Evolutionary conservation across 2,888 invertebrate genomes (phyloP).

Genomic region (Philaethria dido): DNA sequence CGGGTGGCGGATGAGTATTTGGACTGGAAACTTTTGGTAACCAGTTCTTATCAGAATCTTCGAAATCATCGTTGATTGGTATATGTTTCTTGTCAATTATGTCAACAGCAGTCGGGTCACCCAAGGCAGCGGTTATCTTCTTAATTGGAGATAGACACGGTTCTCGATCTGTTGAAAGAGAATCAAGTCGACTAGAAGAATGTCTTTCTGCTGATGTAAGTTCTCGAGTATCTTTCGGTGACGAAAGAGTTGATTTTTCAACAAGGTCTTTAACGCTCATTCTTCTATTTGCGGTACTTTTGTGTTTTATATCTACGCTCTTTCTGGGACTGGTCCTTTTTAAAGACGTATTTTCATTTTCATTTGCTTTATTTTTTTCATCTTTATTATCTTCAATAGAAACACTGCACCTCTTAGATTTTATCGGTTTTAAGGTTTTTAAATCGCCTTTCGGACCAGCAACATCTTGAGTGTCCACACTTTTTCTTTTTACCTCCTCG

Average conservation of each 20-base stretch:
- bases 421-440: conserved; percentile 54
- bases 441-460: conserved; percentile 56
- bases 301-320: conserved; percentile 58
- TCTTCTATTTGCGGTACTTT: conserved; percentile 55
- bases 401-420: conserved; percentile 52
- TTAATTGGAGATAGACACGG: conserved; percentile 55
- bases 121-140: conserved; percentile 49
- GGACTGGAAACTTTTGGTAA: conserved; percentile 71
- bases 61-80: conserved; percentile 56
- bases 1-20: conserved; percentile 66
- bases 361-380: conserved; percentile 60
- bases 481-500: conserved; percentile 81
- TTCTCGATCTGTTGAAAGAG: conserved; percentile 45
- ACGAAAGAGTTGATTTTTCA: conserved; percentile 46
- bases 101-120: conserved; percentile 45
- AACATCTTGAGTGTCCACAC: conserved; percentile 62
- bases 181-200: conserved; percentile 48
- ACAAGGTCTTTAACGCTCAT: conserved; percentile 55
- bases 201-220: conserved; percentile 49
- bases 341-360: conserved; percentile 44
- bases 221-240: conserved; percentile 44
- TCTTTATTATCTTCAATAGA: conserved; percentile 71
- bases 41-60: conserved; percentile 70
- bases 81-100: conserved; percentile 59
- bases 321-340: conserved; percentile 62